Base-by-base conservation (phyloP, 2,113 vertebrate genomes). In the Aleadryas rufinucha region DNA sequence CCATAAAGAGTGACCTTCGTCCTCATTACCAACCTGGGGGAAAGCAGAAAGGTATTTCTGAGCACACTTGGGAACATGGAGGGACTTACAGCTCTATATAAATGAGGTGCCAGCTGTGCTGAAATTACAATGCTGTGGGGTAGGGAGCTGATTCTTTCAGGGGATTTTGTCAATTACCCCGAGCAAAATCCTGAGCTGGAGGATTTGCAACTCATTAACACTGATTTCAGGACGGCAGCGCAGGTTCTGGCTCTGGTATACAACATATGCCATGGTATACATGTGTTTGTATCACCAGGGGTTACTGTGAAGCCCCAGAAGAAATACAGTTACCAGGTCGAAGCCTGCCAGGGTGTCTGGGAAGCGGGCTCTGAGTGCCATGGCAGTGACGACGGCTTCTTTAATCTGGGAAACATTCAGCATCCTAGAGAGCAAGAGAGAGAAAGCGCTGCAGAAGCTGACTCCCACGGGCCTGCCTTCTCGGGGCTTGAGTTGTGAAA, bases 321-420 rank as follows among this genome's bases (percentile, higher is more conserved):
- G 53, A 82, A 96, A 89, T 27, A 47, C 6, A 7, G 31, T 98
- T 97, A 99, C 99, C 98, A 99, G 92, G 93, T 99, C 99, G 88
- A 99, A 99, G 16, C 99, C 99, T 61, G 98, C 99, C 98, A 99
- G 96, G 66, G 96, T 98, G 35, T 98, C 97, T 39, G 99, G 98
- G 91, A 99, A 99, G 49, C 35, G 87, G 59, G 35, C 87, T 85
- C 97, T 97, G 49, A 99, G 98, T 14, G 42, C 53, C 96, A 99
- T 98, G 13, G 99, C 98, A 39, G 95, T 93, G 65, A 97, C 6
- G 57, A 99, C 60, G 8, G 80, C 97, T 69, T 89, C 56, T 72
- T 87, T 93, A 88, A 99, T 97, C 85, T 92, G 57, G 6, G 98
- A 93, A 49, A 88, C 49, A 33, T 98, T 97, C 30, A 97, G 83